Base-by-base conservation (phyloP, 2,113 vertebrate species). In the Quiscalus mexicanus region DNA sequence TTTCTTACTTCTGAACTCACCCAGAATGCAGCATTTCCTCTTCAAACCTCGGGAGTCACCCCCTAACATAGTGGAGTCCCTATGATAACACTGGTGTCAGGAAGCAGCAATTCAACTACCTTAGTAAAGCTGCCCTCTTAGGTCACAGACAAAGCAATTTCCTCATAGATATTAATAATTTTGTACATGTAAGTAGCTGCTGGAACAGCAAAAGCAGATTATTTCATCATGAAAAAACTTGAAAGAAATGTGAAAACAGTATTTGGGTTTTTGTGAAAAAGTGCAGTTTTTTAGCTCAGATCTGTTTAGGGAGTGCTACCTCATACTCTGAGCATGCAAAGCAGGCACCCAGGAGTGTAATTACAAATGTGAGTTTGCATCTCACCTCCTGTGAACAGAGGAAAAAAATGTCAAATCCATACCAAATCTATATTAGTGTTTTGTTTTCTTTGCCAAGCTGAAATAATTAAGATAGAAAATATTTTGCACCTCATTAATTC, bases 401-500 rank as follows among this genome's bases (percentile, higher is more conserved):
- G 18, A 70, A 55, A 77, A 65, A 65, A 45, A 9, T 4, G 7
- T 28, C 14, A 89, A 64, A 91, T 50, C 25, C 23, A 63, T 69
- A 58, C 9, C 20, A 84, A 60, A 70, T 50, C n/a, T 68, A 5
- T 41, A 69, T 62, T 33, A 56, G 3, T 42, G 41, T 6, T 79
- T 37, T 52, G 5, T 68, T 81, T 87, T 79, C 37, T 62, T 89
- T 87, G 33, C 9, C 49, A 76, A 73, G 28, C 4, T 84, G n/a
- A 84, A 95, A 87, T 65, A 87, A 95, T 71, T 68, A 82, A 47
- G 41, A 67, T 18, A 45, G 35, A 87, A 87, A 87, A 15, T 16
- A 82, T 49, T 79, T 78, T 71, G 15, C 28, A 58, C 10, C 41
- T 91, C 62, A 60, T 74, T 89, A 92, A 60, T 79, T 88, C n/a